Evolutionary conservation across 2,888 invertebrate species (phyloP), one percentile per base, ranked within the genome.

Genomic region (Zaprionus obscuricornis): DNA sequence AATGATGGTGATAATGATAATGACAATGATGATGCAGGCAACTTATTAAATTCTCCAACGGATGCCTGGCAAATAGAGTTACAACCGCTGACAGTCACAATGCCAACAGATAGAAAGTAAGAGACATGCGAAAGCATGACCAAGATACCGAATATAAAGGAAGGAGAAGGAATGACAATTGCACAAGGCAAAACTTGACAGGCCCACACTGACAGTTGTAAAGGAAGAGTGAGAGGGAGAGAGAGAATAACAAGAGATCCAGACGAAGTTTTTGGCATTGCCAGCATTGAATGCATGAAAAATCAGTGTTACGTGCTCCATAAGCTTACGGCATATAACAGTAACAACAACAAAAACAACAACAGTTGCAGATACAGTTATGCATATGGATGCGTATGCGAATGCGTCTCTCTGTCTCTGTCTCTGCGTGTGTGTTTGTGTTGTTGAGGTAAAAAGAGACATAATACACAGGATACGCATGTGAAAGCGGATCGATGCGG

Each of bases 11-110:
- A 45, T 79, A 77, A n/a, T n/a, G n/a, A n/a, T n/a, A n/a, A 63
- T 63, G 20, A 22, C n/a, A n/a, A n/a, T n/a, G n/a, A n/a, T n/a
- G n/a, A 24, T n/a, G 73, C 74, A 57, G 59, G 42, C 72, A 82
- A 78, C 74, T 79, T 85, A 85, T 78, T 78, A 85, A 84, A 76
- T 75, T 66, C 63, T 18, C 36, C 59, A 52, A 45, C 51, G 49
- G 57, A 59, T 55, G 65, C 59, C n/a, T 63, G 11, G 26, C 62
- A 64, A 79, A 75, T 72, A 68, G 55, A 78, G 62, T 74, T 77
- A 72, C 72, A 65, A 60, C 47, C 57, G 66, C 56, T 56, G 75
- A 74, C 63, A 75, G 60, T 4, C 11, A 18, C 33, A 24, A 7
- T 17, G 18, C 7, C 14, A 11, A 26, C 52, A n/a, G 14, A 31